phyloP scores from a whole-genome alignment of 37 sponge, comb jelly and placozoan species.

The Chondrosia reniformis region DNA sequence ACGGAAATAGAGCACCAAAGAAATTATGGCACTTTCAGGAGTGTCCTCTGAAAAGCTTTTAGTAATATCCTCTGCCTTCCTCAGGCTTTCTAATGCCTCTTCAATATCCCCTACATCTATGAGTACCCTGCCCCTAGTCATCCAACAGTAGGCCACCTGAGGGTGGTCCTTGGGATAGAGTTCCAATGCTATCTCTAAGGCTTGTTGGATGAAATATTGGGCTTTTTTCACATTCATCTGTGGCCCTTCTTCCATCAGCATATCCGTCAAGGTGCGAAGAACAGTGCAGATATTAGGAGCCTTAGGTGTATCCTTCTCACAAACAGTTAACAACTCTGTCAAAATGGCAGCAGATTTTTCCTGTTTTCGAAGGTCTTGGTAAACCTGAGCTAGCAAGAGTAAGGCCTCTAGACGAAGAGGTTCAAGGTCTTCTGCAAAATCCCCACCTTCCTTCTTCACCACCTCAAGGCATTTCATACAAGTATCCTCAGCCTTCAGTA shows the following conservation, averaged over 20 bases:
- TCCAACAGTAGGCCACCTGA: not conserved
- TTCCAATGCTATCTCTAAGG: not conserved
- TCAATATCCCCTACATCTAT: not conserved
- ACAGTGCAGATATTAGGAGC: not conserved
- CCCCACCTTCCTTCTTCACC: not conserved
- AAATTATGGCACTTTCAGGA: not conserved
- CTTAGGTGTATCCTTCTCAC: not conserved
- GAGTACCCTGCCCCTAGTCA: not conserved
- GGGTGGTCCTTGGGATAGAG: constrained; percentile 4
- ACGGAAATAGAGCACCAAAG: not conserved
- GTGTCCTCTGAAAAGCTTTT: not conserved
- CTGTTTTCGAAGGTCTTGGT: not conserved
- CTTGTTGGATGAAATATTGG: not conserved
- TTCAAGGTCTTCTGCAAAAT: not conserved
- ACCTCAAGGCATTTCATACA: not conserved
- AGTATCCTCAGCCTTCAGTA: not conserved
- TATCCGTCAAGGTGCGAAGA: not conserved
- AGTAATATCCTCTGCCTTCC: not conserved
- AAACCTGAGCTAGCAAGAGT: not conserved
- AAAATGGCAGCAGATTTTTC: not conserved
- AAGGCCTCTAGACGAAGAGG: not conserved
- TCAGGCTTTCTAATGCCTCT: not conserved
- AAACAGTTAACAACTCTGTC: not conserved
- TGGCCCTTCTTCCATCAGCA: not conserved
- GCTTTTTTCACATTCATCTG: not conserved